Evolutionary conservation across 1,140 invertebrate genomes (phyloP).

Genomic region (Anthonomus grandis): DNA sequence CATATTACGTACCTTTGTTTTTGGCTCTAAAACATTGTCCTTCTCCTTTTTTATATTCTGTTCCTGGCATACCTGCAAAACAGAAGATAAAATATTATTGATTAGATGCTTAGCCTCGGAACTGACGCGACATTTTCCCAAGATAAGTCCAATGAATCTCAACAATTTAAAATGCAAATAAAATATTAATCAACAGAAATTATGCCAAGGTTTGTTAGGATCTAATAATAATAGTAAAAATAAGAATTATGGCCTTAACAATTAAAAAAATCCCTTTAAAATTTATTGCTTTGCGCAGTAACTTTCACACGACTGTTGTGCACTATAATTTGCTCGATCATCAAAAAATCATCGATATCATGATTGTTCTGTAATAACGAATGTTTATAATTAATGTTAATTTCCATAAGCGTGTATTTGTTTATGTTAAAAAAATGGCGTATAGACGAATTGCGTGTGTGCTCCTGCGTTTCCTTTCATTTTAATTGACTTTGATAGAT

Average conservation of each 20-base stretch:
- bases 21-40: too few relatives aligned
- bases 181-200: not conserved
- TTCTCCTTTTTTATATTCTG: too few relatives aligned
- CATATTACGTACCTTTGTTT: too few relatives aligned
- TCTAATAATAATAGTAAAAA: not conserved
- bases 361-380: constrained; percentile 1
- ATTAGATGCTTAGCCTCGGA: too few relatives aligned
- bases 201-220: not conserved
- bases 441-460: too few relatives aligned
- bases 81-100: too few relatives aligned
- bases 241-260: not conserved
- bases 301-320: not conserved
- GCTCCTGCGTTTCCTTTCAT: too few relatives aligned
- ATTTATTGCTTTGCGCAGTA: not conserved
- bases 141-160: too few relatives aligned
- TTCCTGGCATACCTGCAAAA: too few relatives aligned
- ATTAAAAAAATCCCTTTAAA: not conserved
- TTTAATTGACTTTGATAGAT: too few relatives aligned
- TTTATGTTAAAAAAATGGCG: too few relatives aligned
- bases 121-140: too few relatives aligned
- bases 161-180: not conserved
- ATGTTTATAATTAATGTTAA: not conserved
- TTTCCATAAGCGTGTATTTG: constrained; percentile 4
- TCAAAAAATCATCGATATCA: constrained; percentile 1
- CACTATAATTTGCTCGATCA: not conserved